Percentiles rank a stretch among this genome's conserved stretches.
Conservation (phyloP, 2,113 vertebrate genomes). For the Cichladusa arquata region DNA sequence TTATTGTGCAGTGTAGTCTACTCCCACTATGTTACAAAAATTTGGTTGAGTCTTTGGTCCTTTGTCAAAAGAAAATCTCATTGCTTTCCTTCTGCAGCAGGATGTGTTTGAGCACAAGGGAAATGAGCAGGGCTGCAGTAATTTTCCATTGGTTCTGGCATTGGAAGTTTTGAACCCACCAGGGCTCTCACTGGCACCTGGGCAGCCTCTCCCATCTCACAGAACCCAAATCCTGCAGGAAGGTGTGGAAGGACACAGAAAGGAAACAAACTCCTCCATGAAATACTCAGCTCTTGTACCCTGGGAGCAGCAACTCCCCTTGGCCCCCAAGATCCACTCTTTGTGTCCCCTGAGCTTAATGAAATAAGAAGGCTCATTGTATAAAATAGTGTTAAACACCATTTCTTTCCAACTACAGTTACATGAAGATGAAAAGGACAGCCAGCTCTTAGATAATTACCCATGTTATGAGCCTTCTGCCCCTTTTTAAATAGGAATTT, state of each 20-base stretch:
- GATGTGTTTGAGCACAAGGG: background rate
- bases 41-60: background rate
- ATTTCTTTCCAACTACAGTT: slow-evolving; percentile 16
- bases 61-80: background rate
- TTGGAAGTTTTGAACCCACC: background rate
- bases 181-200: background rate
- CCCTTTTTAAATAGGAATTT: slow-evolving; percentile 35
- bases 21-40: background rate
- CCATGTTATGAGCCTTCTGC: slow-evolving; percentile 18
- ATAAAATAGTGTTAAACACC: background rate
- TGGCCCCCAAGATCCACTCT: background rate
- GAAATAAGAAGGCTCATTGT: background rate
- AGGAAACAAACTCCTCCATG: background rate
- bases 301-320: background rate
- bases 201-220: accelerated
- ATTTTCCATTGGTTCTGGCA: background rate
- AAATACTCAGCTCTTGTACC: background rate
- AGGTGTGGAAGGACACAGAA: background rate
- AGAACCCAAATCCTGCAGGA: background rate
- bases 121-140: background rate
- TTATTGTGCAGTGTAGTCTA: background rate
- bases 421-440: slow-evolving; percentile 2
- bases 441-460: slow-evolving; percentile 43
- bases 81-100: background rate
- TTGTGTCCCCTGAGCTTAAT: background rate